These are phyloP conservation scores for Drosophila pruinosa DNA, from an alignment of 1,140 invertebrate genomes.

Conservation along the genomic window DNA sequence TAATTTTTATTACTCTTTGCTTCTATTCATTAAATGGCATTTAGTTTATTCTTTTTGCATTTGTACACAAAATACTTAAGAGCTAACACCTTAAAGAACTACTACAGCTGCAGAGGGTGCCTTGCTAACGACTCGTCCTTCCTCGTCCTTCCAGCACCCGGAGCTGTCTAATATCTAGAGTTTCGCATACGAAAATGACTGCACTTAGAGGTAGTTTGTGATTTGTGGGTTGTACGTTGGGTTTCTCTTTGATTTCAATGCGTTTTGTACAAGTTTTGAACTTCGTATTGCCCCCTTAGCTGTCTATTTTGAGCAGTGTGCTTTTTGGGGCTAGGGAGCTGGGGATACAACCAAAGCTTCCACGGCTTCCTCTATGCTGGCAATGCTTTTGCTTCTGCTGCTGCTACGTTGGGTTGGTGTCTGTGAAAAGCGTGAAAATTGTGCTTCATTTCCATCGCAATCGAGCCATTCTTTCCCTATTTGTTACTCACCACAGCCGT, in stretches of 20 bases:
- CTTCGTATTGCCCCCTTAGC: constrained; percentile 44
- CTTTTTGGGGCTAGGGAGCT: background rate
- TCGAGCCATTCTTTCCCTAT: too few species aligned
- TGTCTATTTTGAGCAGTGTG: background rate
- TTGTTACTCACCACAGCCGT: constrained; percentile 47
- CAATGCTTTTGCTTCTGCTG: constrained; percentile 38
- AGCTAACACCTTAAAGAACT: constrained; percentile 11
- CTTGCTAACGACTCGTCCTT: background rate
- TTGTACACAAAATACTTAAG: constrained; percentile 14
- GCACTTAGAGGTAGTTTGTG: constrained; percentile 37
- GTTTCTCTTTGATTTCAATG: constrained; percentile 69
- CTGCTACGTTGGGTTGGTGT: constrained; percentile 42
- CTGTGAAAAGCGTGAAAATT: too few species aligned
- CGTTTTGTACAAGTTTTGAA: constrained; percentile 68
- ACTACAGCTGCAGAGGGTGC: background rate
- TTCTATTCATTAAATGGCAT: constrained; percentile 45
- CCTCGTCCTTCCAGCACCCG: background rate
- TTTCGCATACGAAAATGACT: constrained; percentile 48
- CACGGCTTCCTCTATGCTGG: constrained; percentile 23
- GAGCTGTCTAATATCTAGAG: constrained; percentile 43
- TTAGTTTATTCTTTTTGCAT: constrained; percentile 36
- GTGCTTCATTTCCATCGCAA: too few species aligned
- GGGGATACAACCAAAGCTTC: background rate
- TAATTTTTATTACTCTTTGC: background rate
- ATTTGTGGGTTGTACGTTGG: constrained; percentile 28